A percentile compares a stretch with the other conserved stretches of the same genome.
Conservation (phyloP, 2,888 invertebrate species). For the Cephus sareptanus region DNA sequence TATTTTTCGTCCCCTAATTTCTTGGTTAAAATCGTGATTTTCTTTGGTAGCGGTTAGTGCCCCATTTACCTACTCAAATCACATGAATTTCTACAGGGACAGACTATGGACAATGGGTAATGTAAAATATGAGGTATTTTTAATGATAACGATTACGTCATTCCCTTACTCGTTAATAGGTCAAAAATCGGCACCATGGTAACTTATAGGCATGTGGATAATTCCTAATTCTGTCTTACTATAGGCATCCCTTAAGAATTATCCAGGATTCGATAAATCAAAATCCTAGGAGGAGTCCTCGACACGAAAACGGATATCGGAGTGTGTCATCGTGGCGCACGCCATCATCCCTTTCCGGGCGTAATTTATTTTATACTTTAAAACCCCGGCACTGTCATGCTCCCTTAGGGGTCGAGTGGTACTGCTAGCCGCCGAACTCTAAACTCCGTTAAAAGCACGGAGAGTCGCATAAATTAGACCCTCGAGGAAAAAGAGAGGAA, state of each 20-base stretch:
- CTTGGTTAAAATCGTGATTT: neutral
- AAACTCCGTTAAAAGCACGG: constrained; percentile 39
- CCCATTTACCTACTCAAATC: no score
- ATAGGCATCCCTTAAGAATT: no score
- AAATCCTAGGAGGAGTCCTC: constrained; percentile 1
- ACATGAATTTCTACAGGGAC: no score
- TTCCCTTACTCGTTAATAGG: no score
- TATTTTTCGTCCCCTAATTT: constrained; percentile 1
- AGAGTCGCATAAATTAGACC: constrained; percentile 43
- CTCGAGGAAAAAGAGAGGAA: constrained; percentile 15
- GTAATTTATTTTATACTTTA: constrained; percentile 56
- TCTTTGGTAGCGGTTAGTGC: no score
- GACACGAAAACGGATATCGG: constrained; percentile 7
- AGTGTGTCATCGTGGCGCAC: constrained; percentile 34
- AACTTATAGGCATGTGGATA: no score
- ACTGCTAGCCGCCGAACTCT: constrained; percentile 59
- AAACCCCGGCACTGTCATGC: constrained; percentile 55
- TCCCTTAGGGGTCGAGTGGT: constrained; percentile 58
- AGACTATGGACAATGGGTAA: no score
- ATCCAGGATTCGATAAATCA: neutral
- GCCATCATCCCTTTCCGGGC: constrained; percentile 41
- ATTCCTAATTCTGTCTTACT: no score
- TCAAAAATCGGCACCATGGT: no score
- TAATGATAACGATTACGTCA: no score
- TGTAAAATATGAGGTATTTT: no score